Evolutionary conservation across 2,888 invertebrate genomes (phyloP), one percentile per base, ranked within the genome.

Genomic region (Podotricha telesiphe): DNA sequence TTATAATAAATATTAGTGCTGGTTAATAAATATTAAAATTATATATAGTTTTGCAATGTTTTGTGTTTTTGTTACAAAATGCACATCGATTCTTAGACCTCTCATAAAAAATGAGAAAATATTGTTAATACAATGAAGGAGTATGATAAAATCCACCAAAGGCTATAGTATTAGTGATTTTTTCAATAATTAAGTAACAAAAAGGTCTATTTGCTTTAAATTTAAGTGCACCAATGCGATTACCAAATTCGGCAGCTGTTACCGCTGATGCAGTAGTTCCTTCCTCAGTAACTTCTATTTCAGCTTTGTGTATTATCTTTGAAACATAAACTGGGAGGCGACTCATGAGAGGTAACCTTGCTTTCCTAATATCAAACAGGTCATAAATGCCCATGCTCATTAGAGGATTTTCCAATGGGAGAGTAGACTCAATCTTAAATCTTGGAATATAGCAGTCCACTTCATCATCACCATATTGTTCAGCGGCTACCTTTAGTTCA

Each of bases 281-380:
- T 71, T 95, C 94, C 80, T 96, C 96, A 15, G 95, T 95, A 0
- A 96, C 96, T 77, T 96, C 95, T 74, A 96, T 95, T 76, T 94
- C 94, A 1, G 96, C 95, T 79, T 95, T 95, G 79, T 96, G 96
- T 4, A 96, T 87, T 0, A 95, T 84, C 67, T 94, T 90, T 0
- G 94, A 94, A 0, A 96, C 91, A 81, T 87, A 93, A 67, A 95
- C 79, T 3, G 93, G 88, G 10, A 88, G 85, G 0, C 87, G 82
- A 7, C 93, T 89, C 76, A 96, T 93, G 13, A 86, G 82, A 0
- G 93, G 87, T 51, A 92, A 75, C 10, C 76, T 76, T 1, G 90
- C 85, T 17, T 55, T 75, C 0, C 34, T 65, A 0, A 84, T 76
- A 75, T 94, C 91, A 82, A 96, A 96, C 3, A 96, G 77, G 74